Evolutionary conservation across 2,888 invertebrate species (phyloP).

Genomic region (Deroplatys truncata): DNA sequence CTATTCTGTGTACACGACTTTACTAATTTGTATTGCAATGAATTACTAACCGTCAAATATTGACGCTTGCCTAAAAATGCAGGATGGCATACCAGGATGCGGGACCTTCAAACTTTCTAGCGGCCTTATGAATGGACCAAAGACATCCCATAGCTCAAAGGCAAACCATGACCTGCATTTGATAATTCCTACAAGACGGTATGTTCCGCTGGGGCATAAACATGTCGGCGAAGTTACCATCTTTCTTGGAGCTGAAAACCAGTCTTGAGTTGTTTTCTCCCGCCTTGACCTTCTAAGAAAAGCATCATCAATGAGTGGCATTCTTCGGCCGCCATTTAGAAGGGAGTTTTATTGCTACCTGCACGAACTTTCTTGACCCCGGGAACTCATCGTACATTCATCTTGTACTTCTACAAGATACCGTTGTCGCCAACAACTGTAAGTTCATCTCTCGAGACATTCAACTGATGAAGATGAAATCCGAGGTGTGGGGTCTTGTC

Average conservation of each 20-base stretch:
- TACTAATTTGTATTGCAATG: too few relatives aligned
- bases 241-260: neutral
- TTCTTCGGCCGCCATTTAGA: neutral
- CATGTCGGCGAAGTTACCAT: neutral
- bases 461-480: neutral
- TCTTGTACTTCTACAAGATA: neutral
- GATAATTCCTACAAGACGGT: neutral
- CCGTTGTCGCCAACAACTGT: neutral
- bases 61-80: neutral
- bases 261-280: neutral
- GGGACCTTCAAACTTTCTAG: neutral
- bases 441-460: neutral
- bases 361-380: neutral
- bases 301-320: neutral
- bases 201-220: neutral
- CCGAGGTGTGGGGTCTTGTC: neutral
- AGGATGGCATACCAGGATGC: neutral
- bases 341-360: neutral
- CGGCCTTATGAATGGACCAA: neutral
- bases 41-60: too few relatives aligned
- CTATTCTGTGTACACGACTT: too few relatives aligned
- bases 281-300: neutral
- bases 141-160: neutral
- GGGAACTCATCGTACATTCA: neutral
- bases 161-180: neutral